Evolutionary conservation across 2,797 vertebrate species (phyloP).

Genomic region (Parauchenoglanis ngamensis): DNA sequence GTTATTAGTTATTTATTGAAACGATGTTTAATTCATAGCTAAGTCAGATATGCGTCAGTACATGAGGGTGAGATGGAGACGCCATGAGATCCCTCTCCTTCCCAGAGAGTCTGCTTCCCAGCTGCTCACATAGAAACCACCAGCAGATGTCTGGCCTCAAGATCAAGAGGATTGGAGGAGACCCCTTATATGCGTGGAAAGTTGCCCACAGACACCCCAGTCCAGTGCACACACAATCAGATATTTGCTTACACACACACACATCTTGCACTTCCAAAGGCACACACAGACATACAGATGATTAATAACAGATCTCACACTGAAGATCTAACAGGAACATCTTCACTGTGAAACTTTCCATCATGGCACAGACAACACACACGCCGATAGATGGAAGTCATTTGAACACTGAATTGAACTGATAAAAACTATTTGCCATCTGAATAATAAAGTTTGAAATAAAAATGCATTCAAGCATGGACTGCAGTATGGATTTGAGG

Average conservation of each 20-base stretch:
- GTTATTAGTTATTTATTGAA: slow-evolving; percentile 37
- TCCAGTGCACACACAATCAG: slow-evolving; percentile 9
- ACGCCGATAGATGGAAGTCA: not conserved
- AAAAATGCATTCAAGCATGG: not conserved
- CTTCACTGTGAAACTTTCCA: slow-evolving; percentile 43
- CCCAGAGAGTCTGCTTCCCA: slow-evolving; percentile 67
- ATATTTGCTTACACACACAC: slow-evolving; percentile 20
- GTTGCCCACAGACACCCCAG: slow-evolving; percentile 67
- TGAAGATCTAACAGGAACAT: slow-evolving; percentile 58
- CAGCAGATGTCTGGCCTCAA: slow-evolving; percentile 79
- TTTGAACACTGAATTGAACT: not conserved
- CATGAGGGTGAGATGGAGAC: slow-evolving; percentile 21
- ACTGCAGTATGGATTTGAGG: not conserved
- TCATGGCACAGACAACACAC: not conserved
- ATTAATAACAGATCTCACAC: slow-evolving; percentile 72
- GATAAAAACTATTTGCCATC: not conserved
- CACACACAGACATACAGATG: slow-evolving; percentile 55
- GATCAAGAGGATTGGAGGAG: slow-evolving; percentile 74
- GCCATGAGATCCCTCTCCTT: slow-evolving; percentile 35
- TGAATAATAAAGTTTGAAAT: not conserved
- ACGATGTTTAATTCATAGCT: slow-evolving; percentile 42
- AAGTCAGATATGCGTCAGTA: slow-evolving; percentile 28
- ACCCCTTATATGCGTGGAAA: slow-evolving; percentile 75
- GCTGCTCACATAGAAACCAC: slow-evolving; percentile 73
- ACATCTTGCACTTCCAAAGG: slow-evolving; percentile 33